A percentile compares a stretch with the other conserved stretches of the same genome.
Evolutionary conservation across 2,113 vertebrate genomes (phyloP).

Genomic region (Gambusia affinis): DNA sequence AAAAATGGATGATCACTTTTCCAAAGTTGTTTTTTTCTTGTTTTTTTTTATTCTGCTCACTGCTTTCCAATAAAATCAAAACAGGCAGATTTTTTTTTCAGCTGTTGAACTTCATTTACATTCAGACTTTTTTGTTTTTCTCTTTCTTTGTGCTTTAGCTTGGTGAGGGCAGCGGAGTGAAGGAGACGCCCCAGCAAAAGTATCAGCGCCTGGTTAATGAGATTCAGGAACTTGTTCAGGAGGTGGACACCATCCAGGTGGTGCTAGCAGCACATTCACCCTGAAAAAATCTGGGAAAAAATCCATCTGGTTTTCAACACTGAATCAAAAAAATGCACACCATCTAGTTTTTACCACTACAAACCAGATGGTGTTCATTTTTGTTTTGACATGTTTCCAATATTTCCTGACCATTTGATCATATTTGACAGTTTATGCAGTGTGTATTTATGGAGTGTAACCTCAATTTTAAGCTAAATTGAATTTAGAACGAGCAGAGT

Average conservation of each 20-base stretch:
- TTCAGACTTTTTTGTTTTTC: background rate
- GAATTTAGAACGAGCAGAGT: conserved; percentile 3
- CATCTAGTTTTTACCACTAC: background rate
- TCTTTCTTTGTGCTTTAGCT: conserved; percentile 74
- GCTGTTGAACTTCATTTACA: conserved; percentile 1
- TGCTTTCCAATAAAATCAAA: conserved; percentile 20
- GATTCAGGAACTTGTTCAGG: conserved; percentile 90
- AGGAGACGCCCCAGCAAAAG: conserved; percentile 95
- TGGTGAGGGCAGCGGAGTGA: conserved; percentile 88
- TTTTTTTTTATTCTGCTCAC: background rate
- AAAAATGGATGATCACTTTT: background rate
- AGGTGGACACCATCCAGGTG: conserved; percentile 93
- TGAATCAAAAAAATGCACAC: background rate
- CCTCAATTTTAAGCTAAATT: background rate
- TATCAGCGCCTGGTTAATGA: conserved; percentile 93
- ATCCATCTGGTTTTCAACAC: background rate
- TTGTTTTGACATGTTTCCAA: background rate
- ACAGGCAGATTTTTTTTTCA: background rate
- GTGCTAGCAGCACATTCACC: background rate
- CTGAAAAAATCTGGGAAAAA: background rate
- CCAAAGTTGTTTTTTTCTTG: background rate
- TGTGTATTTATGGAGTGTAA: background rate
- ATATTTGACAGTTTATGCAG: too few relatives aligned
- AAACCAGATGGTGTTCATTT: too few relatives aligned
- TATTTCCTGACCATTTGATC: too few relatives aligned